Conservation (phyloP, 2,888 invertebrate species). For the Prostheceraeus crozeri region DNA sequence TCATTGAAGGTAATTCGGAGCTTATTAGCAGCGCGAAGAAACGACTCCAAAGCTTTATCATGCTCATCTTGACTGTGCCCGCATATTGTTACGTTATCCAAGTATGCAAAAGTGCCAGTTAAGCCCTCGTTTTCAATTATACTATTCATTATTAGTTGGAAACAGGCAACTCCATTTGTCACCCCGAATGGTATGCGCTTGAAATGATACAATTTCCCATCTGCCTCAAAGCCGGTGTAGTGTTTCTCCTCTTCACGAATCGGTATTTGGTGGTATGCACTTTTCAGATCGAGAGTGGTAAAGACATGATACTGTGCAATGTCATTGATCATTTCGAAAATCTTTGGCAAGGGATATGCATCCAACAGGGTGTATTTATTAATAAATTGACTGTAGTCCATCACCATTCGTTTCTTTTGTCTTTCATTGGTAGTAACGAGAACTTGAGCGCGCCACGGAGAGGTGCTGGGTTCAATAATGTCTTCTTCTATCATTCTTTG, state of each 20-base stretch:
- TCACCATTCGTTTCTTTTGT: slow-evolving; percentile 39
- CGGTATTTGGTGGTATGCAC: slow-evolving; percentile 38
- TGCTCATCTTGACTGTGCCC: not conserved
- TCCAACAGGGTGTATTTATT: slow-evolving; percentile 42
- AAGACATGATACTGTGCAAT: slow-evolving; percentile 38
- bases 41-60: not conserved
- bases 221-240: slow-evolving; percentile 40
- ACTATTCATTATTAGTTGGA: slow-evolving; percentile 38
- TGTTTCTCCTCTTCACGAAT: slow-evolving; percentile 33
- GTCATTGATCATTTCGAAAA: slow-evolving; percentile 30
- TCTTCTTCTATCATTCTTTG: slow-evolving; percentile 22
- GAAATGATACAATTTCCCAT: slow-evolving; percentile 39
- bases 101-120: not conserved
- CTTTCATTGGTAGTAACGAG: slow-evolving; percentile 38
- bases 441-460: slow-evolving; percentile 41
- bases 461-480: slow-evolving; percentile 40
- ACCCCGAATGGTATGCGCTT: slow-evolving; percentile 39
- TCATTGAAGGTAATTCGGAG: not conserved
- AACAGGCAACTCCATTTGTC: slow-evolving; percentile 37
- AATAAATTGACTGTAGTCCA: slow-evolving; percentile 42
- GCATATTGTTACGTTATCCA: slow-evolving; percentile 10
- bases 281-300: slow-evolving; percentile 39
- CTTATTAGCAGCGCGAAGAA: not conserved
- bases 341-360: slow-evolving; percentile 41
- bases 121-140: slow-evolving; percentile 35